phyloP scores from a whole-genome alignment of 2,113 vertebrate species.

The Deroptyus accipitrinus region DNA sequence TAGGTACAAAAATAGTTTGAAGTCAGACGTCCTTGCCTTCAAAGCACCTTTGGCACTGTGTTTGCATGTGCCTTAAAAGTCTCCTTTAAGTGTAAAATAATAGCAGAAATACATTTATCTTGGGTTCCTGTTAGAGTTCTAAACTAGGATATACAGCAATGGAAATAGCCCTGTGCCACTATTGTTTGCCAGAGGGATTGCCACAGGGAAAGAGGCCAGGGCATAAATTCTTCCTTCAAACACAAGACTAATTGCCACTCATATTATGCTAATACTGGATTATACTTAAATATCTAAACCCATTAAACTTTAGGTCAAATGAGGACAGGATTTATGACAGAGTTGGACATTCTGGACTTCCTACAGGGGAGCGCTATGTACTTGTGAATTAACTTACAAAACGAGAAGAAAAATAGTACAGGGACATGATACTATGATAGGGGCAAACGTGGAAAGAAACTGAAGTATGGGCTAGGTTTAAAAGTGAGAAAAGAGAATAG shows the following conservation, averaged over 20 bases:
- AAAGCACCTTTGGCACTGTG: neutral
- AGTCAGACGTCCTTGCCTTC: neutral
- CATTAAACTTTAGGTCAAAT: neutral
- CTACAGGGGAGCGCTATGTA: neutral
- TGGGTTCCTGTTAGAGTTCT: neutral
- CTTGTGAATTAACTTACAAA: neutral
- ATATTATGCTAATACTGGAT: neutral
- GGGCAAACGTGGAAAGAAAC: neutral
- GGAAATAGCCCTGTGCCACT: neutral
- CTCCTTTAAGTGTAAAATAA: neutral
- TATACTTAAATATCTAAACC: neutral
- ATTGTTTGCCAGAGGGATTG: neutral
- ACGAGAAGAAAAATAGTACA: neutral
- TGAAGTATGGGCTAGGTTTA: neutral
- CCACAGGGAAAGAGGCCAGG: neutral
- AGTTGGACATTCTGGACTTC: neutral
- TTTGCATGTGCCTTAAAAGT: neutral
- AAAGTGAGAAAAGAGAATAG: neutral
- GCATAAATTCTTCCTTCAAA: neutral
- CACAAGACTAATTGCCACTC: neutral
- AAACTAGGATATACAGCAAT: neutral
- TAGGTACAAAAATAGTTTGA: neutral
- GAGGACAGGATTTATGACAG: neutral
- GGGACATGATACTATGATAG: neutral
- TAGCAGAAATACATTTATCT: neutral